Evolutionary conservation across 2,113 vertebrate species (phyloP), one percentile per base, ranked within the genome.

Genomic region (Acanthisitta chloris): DNA sequence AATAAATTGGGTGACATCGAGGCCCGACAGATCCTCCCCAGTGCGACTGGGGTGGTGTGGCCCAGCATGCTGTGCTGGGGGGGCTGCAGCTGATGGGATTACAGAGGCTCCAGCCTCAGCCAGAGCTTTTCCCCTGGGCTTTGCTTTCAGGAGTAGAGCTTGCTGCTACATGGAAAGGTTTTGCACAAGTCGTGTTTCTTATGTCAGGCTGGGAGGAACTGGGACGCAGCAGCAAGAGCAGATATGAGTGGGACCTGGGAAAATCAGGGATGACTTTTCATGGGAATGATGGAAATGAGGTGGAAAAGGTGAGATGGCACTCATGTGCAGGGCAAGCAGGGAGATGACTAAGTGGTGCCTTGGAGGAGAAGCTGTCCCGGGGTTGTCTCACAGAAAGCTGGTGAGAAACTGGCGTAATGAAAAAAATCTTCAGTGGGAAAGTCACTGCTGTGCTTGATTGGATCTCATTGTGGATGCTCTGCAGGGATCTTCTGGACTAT

Each of bases 41-140:
- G 52, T 3, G 4, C 0, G 1, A 33, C 33, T 31, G 0, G 1
- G 40, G 9, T 31, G 28, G 54, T 7, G 0, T 14, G 20, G 42
- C 69, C 38, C 4, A 1, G 19, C 2, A 14, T 51, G 77, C 62
- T 0, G 0, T 48, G 82, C 79, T 28, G 16, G 38, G 10, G 34
- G 55, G 2, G 31, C 81, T 87, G 67, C 67, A 90, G 61, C 62
- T n/a, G 21, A 51, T 54, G 58, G 92, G 71, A 73, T 96, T 73
- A 82, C 82, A 54, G 23, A 88, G 71, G 49, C 58, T 92, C 74
- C 90, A 57, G 64, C 54, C 36, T 92, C 19, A 1, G 40, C 48
- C 85, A 52, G 74, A 73, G 67, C 66, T 86, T 55, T 42, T 29
- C 58, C 74, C 58, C 17, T 0, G 17, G 91, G 58, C 40, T 90